Percentiles rank a stretch among this genome's conserved stretches.
Evolutionary conservation across 2,113 vertebrate genomes (phyloP).

Genomic region (Sphaerodactylus townsendi): DNA sequence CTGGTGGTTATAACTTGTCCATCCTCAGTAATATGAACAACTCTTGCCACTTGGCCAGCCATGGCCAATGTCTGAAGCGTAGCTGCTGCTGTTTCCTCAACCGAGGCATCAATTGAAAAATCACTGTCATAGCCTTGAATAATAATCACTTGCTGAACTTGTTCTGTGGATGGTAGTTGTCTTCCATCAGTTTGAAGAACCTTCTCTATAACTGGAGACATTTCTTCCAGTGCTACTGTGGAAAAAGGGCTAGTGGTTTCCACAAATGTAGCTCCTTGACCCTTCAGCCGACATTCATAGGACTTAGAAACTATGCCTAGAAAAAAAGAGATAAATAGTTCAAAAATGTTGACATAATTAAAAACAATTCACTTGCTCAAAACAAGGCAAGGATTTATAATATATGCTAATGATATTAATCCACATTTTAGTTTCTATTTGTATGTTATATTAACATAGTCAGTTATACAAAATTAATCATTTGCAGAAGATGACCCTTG

Average conservation of each 20-base stretch:
- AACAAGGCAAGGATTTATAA: neutral
- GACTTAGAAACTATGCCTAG: conserved; percentile 98
- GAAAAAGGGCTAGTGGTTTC: conserved; percentile 81
- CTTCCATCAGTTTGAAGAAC: conserved; percentile 41
- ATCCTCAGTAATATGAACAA: conserved; percentile 94
- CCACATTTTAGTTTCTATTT: conserved; percentile 55
- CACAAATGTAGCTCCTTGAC: conserved; percentile 94
- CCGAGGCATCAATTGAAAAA: conserved; percentile 82
- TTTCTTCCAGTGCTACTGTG: conserved; percentile 67
- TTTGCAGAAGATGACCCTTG: neutral
- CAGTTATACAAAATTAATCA: neutral
- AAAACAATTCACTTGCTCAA: conserved; percentile 25
- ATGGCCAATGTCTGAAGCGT: conserved; percentile 95
- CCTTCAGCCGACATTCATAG: conserved; percentile 95
- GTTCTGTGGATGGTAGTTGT: conserved; percentile 63
- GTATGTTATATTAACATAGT: conserved; percentile 34
- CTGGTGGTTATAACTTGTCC: conserved; percentile 88
- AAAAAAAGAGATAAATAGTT: conserved; percentile 50
- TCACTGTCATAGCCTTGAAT: conserved; percentile 89
- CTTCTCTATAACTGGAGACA: conserved; percentile 66
- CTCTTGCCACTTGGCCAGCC: conserved; percentile 90
- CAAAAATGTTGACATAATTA: neutral
- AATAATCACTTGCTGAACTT: conserved; percentile 94
- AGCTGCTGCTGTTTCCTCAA: conserved; percentile 93
- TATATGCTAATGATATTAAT: neutral